Conservation (phyloP, 2,888 invertebrate genomes). For the Amblyteles armatorius region DNA sequence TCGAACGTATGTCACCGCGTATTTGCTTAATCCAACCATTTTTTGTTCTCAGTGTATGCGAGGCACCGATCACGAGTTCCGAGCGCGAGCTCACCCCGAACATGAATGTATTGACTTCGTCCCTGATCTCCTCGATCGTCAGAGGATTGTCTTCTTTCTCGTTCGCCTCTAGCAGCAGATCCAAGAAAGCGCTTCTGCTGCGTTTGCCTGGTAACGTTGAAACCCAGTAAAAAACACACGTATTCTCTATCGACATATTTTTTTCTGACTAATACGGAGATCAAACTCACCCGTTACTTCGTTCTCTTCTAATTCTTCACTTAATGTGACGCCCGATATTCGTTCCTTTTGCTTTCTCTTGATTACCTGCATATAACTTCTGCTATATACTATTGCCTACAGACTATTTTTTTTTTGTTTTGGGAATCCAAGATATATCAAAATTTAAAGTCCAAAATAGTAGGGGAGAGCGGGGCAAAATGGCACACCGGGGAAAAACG, state of each 20-base stretch:
- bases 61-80: conserved; percentile 24
- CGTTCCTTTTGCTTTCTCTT: conserved; percentile 69
- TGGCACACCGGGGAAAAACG: too few relatives aligned
- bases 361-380: conserved; percentile 72
- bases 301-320: conserved; percentile 7
- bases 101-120: background rate
- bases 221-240: background rate
- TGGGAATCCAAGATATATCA: background rate
- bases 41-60: too few relatives aligned
- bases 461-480: too few relatives aligned
- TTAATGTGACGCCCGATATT: conserved; percentile 2
- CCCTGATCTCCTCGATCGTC: too few relatives aligned
- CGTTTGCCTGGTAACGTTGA: conserved; percentile 84
- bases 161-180: too few relatives aligned
- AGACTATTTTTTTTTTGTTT: background rate
- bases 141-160: too few relatives aligned
- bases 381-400: background rate
- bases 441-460: background rate
- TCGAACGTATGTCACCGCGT: too few relatives aligned
- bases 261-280: background rate
- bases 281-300: conserved; percentile 53
- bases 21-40: too few relatives aligned
- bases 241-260: background rate
- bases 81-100: conserved; percentile 86
- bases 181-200: conserved; percentile 76